Evolutionary conservation across 2,888 invertebrate genomes (phyloP), one percentile per base, ranked within the genome.

Genomic region (Tipula helvola): DNA sequence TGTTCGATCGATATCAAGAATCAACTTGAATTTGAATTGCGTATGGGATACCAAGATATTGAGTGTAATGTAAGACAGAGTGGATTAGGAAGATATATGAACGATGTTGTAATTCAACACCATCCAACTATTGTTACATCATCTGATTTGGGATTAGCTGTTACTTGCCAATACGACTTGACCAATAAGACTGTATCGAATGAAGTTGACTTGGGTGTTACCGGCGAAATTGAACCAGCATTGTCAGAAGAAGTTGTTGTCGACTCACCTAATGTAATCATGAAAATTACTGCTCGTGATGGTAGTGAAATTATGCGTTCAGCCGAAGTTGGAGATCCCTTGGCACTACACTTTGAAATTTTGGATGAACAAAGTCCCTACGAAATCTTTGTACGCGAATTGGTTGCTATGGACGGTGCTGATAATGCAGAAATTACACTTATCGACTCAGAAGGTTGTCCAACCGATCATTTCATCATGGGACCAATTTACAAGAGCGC

Each of bases 101-200:
- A 97, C 91, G 98, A 98, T 92, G 97, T 97, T 88, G 96, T 98
- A 87, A 97, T 98, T 89, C 98, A 98, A 91, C 97, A 98, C 92
- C 98, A 98, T 92, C 97, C 97, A 90, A 97, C 97, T 90, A 98
- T 98, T 89, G 97, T 98, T 88, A 98, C 98, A 88, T 97, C 97
- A 88, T 97, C 97, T 86, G 98, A 98, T 93, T 94, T 98, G 89
- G 98, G 98, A 57, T 93, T 98, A 87, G 97, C 97, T 85, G 97
- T 98, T 87, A 97, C 97, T 88, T 98, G 98, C 91, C 97, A 98
- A 90, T 98, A 98, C 92, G 98, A 98, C 91, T 93, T 98, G 89
- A 97, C 97, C 89, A 98, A 98, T 92, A 98, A 97, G 93, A 97
- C 97, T 87, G 97, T 98, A 83, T 95, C 97, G 87, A 98, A 97